These are phyloP conservation scores for Calidris pugnax DNA, from an alignment of 2,113 vertebrate species.

Conservation along the genomic window DNA sequence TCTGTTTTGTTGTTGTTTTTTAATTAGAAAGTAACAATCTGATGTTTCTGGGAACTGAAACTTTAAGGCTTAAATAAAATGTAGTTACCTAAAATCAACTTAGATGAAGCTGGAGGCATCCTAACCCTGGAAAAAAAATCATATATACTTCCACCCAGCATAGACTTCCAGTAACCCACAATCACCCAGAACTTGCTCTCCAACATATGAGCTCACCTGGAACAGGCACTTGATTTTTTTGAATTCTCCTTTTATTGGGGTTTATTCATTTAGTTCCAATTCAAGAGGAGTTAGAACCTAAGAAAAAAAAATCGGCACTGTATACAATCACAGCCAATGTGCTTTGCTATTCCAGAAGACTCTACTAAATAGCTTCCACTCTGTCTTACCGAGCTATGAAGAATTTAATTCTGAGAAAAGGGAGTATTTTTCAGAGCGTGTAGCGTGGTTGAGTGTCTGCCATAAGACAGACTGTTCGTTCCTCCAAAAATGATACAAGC, in stretches of 20 bases:
- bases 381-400: slow-evolving; percentile 5
- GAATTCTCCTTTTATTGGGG: slow-evolving; percentile 23
- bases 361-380: background rate
- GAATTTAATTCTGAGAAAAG: slow-evolving; percentile 36
- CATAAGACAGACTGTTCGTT: background rate
- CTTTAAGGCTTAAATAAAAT: background rate
- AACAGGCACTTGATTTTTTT: background rate
- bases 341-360: background rate
- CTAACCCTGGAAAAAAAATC: background rate
- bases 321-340: background rate
- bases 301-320: background rate
- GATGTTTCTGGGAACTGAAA: background rate
- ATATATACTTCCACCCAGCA: background rate
- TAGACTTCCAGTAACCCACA: slow-evolving; percentile 47
- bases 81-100: background rate
- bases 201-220: slow-evolving; percentile 55
- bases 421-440: slow-evolving; percentile 16
- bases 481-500: slow-evolving; percentile 8
- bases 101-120: background rate
- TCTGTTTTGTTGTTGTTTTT: background rate
- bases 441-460: slow-evolving; percentile 18
- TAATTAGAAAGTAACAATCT: background rate
- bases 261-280: slow-evolving; percentile 45
- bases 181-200: slow-evolving; percentile 33
- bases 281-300: background rate